phyloP scores from a whole-genome alignment of 1,140 invertebrate species.

The Phthorimaea operculella region DNA sequence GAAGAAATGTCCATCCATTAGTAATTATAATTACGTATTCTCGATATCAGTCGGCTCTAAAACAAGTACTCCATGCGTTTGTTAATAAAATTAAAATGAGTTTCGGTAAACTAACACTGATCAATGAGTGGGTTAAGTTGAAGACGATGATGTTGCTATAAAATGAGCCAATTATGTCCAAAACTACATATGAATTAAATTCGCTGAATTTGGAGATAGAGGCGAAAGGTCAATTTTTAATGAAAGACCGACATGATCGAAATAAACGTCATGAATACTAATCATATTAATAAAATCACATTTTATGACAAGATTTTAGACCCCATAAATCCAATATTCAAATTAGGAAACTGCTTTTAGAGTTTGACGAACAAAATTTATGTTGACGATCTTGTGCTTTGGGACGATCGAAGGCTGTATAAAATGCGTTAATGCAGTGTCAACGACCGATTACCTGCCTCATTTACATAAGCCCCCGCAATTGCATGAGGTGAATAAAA shows the following conservation, averaged over 20 bases:
- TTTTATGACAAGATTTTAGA: too few species aligned
- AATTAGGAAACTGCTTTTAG: too few species aligned
- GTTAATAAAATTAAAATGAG: conserved; percentile 32
- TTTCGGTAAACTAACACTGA: conserved; percentile 16
- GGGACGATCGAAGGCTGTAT: neutral
- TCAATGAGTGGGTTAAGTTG: neutral
- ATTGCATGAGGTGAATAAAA: conserved; percentile 30
- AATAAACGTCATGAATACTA: too few species aligned
- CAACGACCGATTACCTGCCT: conserved; percentile 35
- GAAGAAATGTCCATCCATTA: conserved; percentile 16
- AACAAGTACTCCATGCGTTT: conserved; percentile 22
- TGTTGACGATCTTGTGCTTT: neutral
- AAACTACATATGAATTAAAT: too few species aligned
- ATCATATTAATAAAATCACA: too few species aligned
- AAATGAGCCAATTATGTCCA: too few species aligned
- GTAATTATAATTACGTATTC: conserved; percentile 30
- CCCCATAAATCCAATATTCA: too few species aligned
- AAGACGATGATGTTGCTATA: neutral
- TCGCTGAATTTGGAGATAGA: too few species aligned
- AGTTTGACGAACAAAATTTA: neutral
- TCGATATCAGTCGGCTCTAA: conserved; percentile 18
- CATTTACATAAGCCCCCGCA: conserved; percentile 36
- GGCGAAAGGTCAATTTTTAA: too few species aligned
- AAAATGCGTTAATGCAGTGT: conserved; percentile 31
- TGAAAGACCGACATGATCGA: too few species aligned